Conservation (phyloP, 2,797 vertebrate species). For the Sebastes aleutianus region DNA sequence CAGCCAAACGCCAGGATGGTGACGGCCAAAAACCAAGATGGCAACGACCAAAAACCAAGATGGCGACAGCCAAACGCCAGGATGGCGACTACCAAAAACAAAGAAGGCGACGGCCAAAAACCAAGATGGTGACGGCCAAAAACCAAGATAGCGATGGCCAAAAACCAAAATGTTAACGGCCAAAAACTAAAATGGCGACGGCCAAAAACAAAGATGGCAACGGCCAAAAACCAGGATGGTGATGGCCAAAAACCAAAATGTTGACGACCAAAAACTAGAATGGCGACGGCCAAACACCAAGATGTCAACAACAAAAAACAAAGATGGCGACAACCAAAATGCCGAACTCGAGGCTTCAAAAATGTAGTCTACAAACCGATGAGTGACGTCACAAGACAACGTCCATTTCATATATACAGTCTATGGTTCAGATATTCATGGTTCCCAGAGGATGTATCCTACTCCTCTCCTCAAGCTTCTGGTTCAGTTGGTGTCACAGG, state of each 20-base stretch:
- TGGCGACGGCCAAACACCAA: rapidly evolving
- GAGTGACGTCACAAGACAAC: rapidly evolving
- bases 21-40: no score
- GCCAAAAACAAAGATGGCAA: rapidly evolving
- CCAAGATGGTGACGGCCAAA: rapidly evolving
- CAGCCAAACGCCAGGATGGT: no score
- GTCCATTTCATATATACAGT: no score
- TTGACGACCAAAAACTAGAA: rapidly evolving
- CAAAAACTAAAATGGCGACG: rapidly evolving
- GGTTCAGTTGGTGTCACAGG: no score
- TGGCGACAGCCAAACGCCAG: rapidly evolving
- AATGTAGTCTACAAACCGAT: no score
- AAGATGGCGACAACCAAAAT: no score
- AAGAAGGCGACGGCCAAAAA: no score
- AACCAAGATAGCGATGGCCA: rapidly evolving
- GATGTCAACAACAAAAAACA: rapidly evolving
- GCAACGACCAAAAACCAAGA: no score
- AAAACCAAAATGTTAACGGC: rapidly evolving
- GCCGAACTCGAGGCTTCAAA: no score
- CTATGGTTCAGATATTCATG: no score
- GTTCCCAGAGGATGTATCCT: no score
- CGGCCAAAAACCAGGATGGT: rapidly evolving
- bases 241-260: rapidly evolving
- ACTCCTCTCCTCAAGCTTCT: no score
- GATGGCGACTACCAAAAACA: rapidly evolving